phyloP scores from a whole-genome alignment of 2,113 vertebrate genomes.

The Tyto alba region DNA sequence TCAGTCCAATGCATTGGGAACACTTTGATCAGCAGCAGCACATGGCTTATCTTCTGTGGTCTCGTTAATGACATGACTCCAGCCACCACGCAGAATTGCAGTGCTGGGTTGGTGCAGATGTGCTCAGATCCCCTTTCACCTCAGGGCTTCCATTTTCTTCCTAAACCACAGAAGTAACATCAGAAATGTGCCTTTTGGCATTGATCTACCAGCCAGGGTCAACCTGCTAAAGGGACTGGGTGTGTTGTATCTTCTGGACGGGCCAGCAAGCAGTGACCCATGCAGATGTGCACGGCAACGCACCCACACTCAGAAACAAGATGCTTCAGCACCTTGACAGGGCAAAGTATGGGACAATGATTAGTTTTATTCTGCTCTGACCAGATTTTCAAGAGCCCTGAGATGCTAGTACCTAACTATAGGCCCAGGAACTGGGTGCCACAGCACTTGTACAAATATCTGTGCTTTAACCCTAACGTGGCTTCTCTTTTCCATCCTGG shows the following conservation, averaged over 20 bases:
- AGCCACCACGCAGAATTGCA: neutral
- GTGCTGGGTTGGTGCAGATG: neutral
- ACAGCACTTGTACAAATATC: neutral
- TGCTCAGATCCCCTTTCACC: neutral
- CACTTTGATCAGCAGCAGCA: neutral
- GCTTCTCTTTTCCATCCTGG: neutral
- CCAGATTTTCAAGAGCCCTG: neutral
- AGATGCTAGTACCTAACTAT: neutral
- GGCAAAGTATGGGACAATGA: neutral
- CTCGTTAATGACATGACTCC: neutral
- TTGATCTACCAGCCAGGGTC: neutral
- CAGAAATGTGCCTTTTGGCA: neutral
- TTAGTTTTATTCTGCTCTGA: neutral
- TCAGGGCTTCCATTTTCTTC: neutral
- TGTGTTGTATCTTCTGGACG: neutral
- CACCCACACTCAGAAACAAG: neutral
- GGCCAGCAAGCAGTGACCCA: neutral
- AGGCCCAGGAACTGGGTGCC: neutral
- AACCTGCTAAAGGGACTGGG: neutral
- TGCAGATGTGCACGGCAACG: rapidly evolving
- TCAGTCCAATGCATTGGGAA: neutral
- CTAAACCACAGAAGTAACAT: neutral
- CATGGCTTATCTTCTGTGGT: neutral
- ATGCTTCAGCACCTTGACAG: neutral
- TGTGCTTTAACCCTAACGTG: neutral